Evolutionary conservation across 1,140 invertebrate genomes (phyloP).

Genomic region (Oreohelix idahoensis): DNA sequence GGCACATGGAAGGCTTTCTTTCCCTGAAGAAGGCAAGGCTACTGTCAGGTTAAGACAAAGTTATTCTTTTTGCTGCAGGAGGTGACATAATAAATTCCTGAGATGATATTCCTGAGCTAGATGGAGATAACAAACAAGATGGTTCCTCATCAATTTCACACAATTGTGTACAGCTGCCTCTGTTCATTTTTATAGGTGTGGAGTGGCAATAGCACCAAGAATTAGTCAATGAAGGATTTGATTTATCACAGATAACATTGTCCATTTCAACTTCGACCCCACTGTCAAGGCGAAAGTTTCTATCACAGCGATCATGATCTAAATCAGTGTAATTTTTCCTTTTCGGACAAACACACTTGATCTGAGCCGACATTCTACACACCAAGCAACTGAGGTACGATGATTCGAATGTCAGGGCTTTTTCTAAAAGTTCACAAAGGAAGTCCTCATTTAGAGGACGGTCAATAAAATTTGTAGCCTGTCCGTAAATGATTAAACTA

Average conservation of each 20-base stretch:
- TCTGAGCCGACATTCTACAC: constrained; percentile 6
- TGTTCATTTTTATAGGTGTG: neutral
- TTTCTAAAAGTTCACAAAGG: constrained; percentile 41
- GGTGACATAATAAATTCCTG: neutral
- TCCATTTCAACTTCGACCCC: constrained; percentile 17
- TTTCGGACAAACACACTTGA: neutral
- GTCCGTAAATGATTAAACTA: constrained; percentile 18
- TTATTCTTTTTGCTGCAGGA: neutral
- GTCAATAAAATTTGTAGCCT: constrained; percentile 15
- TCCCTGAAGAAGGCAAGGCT: neutral
- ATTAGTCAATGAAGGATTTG: neutral
- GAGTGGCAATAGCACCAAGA: constrained; percentile 10
- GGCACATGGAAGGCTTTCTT: neutral
- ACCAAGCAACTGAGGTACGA: constrained; percentile 17
- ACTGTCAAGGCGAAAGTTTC: constrained; percentile 29
- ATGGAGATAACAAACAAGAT: constrained; percentile 1
- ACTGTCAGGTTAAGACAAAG: neutral
- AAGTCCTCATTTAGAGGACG: constrained; percentile 19
- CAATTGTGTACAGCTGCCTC: neutral
- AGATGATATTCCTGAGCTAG: constrained; percentile 10
- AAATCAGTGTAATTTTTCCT: neutral
- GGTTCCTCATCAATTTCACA: neutral
- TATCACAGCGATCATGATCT: constrained; percentile 9
- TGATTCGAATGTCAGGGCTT: constrained; percentile 28
- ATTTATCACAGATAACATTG: neutral